Evolutionary conservation across 1,140 invertebrate species (phyloP), one percentile per base, ranked within the genome.

Genomic region (Eupeodes corollae): DNA sequence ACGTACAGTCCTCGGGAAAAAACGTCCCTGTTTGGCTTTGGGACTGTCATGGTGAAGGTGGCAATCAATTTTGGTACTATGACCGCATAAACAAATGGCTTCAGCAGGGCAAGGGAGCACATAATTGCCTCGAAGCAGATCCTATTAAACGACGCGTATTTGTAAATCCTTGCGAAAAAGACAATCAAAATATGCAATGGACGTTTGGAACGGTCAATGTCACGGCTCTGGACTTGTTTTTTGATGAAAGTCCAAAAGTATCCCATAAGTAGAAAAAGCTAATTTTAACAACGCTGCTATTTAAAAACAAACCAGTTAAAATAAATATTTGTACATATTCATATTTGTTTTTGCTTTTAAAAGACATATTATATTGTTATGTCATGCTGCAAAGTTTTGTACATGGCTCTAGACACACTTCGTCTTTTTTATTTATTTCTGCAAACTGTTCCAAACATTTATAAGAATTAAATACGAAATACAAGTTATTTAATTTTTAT

Each of bases 41-140:
- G 73, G 75, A 77, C 16, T 91, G 89, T 48, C 90, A 94, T 58
- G 83, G 85, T 0, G 79, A 84, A 56, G 81, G 88, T 50, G 93
- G 93, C 1, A 98, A 98, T 71, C 93, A 98, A 67, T 73, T 91
- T 47, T 97, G 91, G 87, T 79, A 80, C 61, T 97, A 93, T 59
- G 79, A 89, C 60, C 64, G 81, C 76, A 73, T 80, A 38, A 82
- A 79, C 18, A 76, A 84, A 46, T 82, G 82, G 72, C 71, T 95
- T 31, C 75, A 80, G 47, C 84, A 88, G 50, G 77, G 75, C 0
- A 73, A 73, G 42, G 66, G 76, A 63, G 54, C 51, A 9, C 51
- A 55, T 11, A 68, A 78, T 1, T 93, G 88, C 59, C 72, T 96
- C 53, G 86, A 88, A 57, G 73, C 82, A 50, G 82, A 93, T 70